Evolutionary conservation across 2,113 vertebrate species (phyloP).

Genomic region (Polyodon spathula): DNA sequence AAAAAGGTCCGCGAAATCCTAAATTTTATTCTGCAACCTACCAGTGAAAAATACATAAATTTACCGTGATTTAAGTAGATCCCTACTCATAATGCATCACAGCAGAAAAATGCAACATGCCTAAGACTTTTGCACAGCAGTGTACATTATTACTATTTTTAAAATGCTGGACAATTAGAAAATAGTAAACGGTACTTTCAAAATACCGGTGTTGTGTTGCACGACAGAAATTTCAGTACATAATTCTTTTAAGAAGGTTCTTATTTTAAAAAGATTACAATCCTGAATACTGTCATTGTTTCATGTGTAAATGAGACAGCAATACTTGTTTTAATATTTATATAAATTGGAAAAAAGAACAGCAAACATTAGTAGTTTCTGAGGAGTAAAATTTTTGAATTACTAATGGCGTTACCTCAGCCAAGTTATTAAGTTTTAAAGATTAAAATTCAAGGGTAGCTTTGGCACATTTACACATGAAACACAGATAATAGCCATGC

Average conservation of each 20-base stretch:
- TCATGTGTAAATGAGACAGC: slow-evolving; percentile 67
- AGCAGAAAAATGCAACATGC: too few species aligned
- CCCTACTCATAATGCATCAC: too few species aligned
- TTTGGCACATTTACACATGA: slow-evolving; percentile 67
- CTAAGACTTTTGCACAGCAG: too few species aligned
- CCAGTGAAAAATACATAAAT: too few species aligned
- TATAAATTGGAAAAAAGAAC: slow-evolving; percentile 39
- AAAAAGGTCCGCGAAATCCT: too few species aligned
- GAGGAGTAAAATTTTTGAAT: slow-evolving; percentile 38
- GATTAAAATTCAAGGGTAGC: slow-evolving; percentile 58
- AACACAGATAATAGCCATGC: slow-evolving; percentile 67
- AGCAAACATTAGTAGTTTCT: slow-evolving; percentile 38
- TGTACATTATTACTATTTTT: too few species aligned
- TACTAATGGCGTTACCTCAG: slow-evolving; percentile 35
- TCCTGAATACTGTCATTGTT: slow-evolving; percentile 67
- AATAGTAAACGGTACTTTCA: too few species aligned
- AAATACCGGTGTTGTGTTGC: too few species aligned
- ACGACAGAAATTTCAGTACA: slow-evolving; percentile 70
- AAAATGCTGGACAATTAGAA: too few species aligned
- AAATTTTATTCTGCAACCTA: too few species aligned
- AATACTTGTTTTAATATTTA: slow-evolving; percentile 58
- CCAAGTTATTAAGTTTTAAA: slow-evolving; percentile 45
- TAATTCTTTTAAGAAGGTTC: slow-evolving; percentile 50
- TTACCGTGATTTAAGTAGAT: too few species aligned
- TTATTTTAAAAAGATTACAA: slow-evolving; percentile 79